A percentile compares a stretch with the other conserved stretches of the same genome.
phyloP scores from a whole-genome alignment of 2,888 invertebrate species.

The Melanchra persicariae region DNA sequence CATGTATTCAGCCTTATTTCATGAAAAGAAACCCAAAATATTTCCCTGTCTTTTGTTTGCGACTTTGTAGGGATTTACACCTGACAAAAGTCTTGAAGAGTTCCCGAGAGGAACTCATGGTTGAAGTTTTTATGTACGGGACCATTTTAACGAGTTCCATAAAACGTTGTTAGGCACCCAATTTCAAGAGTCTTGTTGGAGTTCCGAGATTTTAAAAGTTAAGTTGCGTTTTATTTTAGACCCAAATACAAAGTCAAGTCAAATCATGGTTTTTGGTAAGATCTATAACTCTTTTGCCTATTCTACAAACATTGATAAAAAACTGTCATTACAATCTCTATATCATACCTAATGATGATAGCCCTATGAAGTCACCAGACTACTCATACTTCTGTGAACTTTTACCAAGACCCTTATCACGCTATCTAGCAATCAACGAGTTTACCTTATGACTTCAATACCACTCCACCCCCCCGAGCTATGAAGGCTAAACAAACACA shows the following conservation, averaged over 20 bases:
- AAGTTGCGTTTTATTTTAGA: background rate
- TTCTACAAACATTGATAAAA: background rate
- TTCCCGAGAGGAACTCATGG: constrained; percentile 7
- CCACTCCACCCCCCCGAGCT: background rate
- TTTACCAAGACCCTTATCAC: constrained; percentile 40
- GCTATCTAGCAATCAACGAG: constrained; percentile 57
- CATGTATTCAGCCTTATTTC: constrained; percentile 7
- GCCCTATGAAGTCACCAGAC: constrained; percentile 27
- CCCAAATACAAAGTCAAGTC: background rate
- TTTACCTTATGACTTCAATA: constrained; percentile 49
- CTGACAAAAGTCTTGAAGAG: constrained; percentile 32
- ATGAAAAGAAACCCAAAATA: background rate
- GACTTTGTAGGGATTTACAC: constrained; percentile 28
- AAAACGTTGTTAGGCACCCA: constrained; percentile 1
- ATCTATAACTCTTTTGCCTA: background rate
- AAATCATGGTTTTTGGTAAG: background rate
- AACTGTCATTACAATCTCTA: background rate
- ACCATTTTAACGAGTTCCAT: constrained; percentile 27
- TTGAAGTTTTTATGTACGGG: constrained; percentile 19
- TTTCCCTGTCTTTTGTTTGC: constrained; percentile 10
- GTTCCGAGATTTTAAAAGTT: background rate
- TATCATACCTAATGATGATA: constrained; percentile 3
- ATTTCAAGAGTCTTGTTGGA: background rate
- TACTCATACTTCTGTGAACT: constrained; percentile 6
- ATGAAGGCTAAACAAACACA: constrained; percentile 35